Conservation (phyloP, 2,113 vertebrate species). For the Dasyprocta punctata region DNA sequence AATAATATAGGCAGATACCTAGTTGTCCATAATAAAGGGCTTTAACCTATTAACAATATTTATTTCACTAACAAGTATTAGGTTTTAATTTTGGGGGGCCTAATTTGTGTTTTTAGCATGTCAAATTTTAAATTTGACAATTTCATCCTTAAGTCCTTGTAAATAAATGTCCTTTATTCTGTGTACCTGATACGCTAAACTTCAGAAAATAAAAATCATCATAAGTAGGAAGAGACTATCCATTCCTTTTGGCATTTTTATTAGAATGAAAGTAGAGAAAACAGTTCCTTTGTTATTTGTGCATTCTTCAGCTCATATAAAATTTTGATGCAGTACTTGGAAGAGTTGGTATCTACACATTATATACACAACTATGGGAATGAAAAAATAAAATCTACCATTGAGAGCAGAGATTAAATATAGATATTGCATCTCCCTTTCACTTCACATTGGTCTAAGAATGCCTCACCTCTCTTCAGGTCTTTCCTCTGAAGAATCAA, state of each 20-base stretch:
- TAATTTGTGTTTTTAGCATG: constrained; percentile 26
- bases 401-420: constrained; percentile 58
- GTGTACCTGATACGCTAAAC: constrained; percentile 25
- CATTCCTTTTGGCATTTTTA: constrained; percentile 45
- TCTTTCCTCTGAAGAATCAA: constrained; percentile 50
- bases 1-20: constrained; percentile 32
- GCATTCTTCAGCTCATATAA: constrained; percentile 53
- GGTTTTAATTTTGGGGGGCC: constrained; percentile 15
- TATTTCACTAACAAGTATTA: constrained; percentile 2
- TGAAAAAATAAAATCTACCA: constrained; percentile 34
- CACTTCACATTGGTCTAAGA: constrained; percentile 15
- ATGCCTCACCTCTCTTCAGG: constrained; percentile 36
- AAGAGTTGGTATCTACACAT: background rate
- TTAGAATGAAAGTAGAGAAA: constrained; percentile 18
- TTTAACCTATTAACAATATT: constrained; percentile 40
- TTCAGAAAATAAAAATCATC: background rate
- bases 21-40: background rate
- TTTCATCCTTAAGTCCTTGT: constrained; percentile 5
- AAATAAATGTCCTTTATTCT: constrained; percentile 35
- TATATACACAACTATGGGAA: background rate
- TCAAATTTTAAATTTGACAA: constrained; percentile 51
- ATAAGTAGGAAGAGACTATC: background rate
- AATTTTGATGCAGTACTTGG: constrained; percentile 55
- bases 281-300: constrained; percentile 3
- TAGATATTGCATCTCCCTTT: constrained; percentile 28